phyloP scores from a whole-genome alignment of 2,888 invertebrate species.

The Epinotia demarniana region DNA sequence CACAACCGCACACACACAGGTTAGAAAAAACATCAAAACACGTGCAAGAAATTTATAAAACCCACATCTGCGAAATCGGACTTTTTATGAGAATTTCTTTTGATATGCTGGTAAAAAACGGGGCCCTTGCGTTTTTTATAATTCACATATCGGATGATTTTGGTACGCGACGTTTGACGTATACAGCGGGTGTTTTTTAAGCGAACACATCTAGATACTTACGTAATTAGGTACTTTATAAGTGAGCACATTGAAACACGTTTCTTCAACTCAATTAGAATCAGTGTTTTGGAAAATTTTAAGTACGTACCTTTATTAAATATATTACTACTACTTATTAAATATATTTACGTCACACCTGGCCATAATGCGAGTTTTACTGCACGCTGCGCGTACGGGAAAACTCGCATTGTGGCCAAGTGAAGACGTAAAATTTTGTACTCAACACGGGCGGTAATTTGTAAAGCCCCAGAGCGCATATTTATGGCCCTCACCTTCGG shows the following conservation, averaged over 20 bases:
- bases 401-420: no score
- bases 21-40: conserved; percentile 63
- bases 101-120: conserved; percentile 66
- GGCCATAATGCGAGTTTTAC: no score
- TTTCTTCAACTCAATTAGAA: neutral
- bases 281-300: neutral
- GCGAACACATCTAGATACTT: neutral
- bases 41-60: conserved; percentile 83
- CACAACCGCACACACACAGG: conserved; percentile 63
- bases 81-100: conserved; percentile 77
- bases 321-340: no score
- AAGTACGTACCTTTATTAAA: neutral
- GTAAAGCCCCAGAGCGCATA: no score
- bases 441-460: no score
- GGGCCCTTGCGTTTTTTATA: conserved; percentile 69
- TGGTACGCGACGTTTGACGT: conserved; percentile 48
- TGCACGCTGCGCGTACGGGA: no score
- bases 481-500: no score
- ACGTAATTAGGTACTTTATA: conserved; percentile 4
- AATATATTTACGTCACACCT: no score
- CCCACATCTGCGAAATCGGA: conserved; percentile 82
- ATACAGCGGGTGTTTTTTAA: conserved; percentile 48
- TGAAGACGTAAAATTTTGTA: no score
- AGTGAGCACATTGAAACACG: conserved; percentile 1
- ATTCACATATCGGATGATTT: conserved; percentile 76